Conservation (phyloP, 2,113 vertebrate species). For the Syngnathus typhle region DNA sequence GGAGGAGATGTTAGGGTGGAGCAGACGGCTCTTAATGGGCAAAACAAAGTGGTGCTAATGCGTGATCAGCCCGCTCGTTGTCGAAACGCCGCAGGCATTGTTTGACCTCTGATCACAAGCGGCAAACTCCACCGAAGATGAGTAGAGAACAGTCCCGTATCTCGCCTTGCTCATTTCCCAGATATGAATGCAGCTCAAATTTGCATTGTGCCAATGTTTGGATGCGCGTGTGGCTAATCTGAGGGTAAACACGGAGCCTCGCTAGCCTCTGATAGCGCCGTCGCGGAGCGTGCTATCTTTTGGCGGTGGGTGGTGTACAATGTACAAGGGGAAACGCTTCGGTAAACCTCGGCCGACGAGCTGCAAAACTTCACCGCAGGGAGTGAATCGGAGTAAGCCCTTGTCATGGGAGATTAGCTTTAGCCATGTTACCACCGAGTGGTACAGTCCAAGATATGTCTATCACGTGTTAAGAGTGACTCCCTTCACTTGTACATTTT, state of each 20-base stretch:
- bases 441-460: background rate
- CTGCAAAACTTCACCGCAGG: conserved; percentile 22
- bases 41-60: conserved; percentile 25
- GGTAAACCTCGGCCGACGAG: conserved; percentile 28
- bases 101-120: conserved; percentile 2
- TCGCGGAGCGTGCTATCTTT: conserved; percentile 20
- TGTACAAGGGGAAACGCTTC: conserved; percentile 22
- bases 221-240: conserved; percentile 40
- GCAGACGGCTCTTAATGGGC: conserved; percentile 19
- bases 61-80: conserved; percentile 10
- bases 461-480: background rate
- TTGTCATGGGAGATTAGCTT: conserved; percentile 2
- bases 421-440: background rate
- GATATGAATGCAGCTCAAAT: conserved; percentile 46
- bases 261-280: background rate
- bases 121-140: background rate
- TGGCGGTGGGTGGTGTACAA: conserved; percentile 31
- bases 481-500: too few species aligned
- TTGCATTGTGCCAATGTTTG: conserved; percentile 41
- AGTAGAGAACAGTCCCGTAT: background rate
- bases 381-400: conserved; percentile 12
- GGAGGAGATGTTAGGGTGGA: background rate
- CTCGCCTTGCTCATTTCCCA: conserved; percentile 10
- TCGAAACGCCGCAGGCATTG: background rate
- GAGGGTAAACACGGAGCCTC: conserved; percentile 33